Evolutionary conservation across 2,888 invertebrate species (phyloP).

Genomic region (Drosophila nigritarsus): DNA sequence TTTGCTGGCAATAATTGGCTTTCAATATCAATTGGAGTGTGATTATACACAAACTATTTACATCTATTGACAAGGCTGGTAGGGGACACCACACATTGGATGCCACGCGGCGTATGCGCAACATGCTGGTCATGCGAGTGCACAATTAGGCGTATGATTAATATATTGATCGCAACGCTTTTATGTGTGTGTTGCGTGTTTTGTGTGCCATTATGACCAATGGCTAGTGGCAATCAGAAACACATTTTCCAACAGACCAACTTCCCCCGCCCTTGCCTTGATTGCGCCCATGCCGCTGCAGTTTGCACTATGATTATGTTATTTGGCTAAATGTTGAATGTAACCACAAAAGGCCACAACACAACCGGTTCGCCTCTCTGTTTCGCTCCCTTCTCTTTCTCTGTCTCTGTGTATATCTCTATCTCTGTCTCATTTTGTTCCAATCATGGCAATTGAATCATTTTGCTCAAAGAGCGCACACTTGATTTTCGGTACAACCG

Average conservation of each 20-base stretch:
- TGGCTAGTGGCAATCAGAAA: constrained; percentile 43
- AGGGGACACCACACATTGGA: neutral
- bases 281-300: neutral
- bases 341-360: constrained; percentile 16
- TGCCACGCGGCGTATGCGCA: constrained; percentile 34
- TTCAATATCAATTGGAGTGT: neutral
- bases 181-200: constrained; percentile 1
- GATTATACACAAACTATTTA: neutral
- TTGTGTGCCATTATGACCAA: neutral
- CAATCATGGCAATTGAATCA: constrained; percentile 46
- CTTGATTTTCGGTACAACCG: constrained; percentile 34
- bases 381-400: neutral
- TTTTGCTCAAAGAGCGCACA: constrained; percentile 30
- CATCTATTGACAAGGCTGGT: neutral
- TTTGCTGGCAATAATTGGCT: neutral
- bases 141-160: constrained; percentile 49
- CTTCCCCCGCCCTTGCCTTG: neutral
- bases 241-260: constrained; percentile 28
- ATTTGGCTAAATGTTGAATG: constrained; percentile 33
- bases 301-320: constrained; percentile 31
- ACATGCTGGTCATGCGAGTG: constrained; percentile 25
- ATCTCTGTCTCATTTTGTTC: constrained; percentile 9
- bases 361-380: constrained; percentile 31
- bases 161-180: constrained; percentile 46
- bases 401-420: neutral